Evolutionary conservation across 53 echinoderm and acorn worm species (phyloP), one percentile per base, ranked within the genome.

Genomic region (Antedon mediterranea): DNA sequence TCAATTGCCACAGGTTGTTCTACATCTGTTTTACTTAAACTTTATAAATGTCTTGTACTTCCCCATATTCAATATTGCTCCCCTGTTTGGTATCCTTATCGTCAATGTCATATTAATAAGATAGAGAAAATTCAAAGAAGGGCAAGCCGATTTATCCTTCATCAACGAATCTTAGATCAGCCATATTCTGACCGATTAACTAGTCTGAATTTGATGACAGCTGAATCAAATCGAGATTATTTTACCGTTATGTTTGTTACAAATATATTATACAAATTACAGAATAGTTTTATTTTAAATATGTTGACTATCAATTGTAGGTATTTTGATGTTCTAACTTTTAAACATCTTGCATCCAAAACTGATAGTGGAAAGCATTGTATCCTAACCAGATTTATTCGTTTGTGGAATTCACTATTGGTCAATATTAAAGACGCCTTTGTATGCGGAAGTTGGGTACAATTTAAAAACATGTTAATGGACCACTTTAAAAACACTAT

Each of bases 241-340:
- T n/a, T n/a, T n/a, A n/a, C n/a, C n/a, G n/a, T n/a, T n/a, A 57
- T 57, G 57, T 57, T 57, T 57, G 57, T 57, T 57, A 57, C 57
- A 15, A 57, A 57, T 57, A 15, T 57, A 18, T 57, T 57, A 57
- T 57, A 57, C 57, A 57, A 57, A 57, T 23, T 57, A 23, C 20
- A 57, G 37, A 37, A 37, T 37, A 6, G 37, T 37, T 37, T 37
- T 37, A 37, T 37, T 37, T 37, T 37, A 11, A 37, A 37, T 37
- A 6, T 37, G 11, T 37, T 57, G 20, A 57, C 20, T 57, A 26
- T 57, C 23, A 57, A 57, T 57, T 57, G 57, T 57, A 57, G 57
- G 57, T 20, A 57, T 57, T 57, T 57, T 37, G 37, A 37, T 37
- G 37, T 37, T 11, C 11, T 37, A 57, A 57, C 57, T 57, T 57